Evolutionary conservation across 1,140 invertebrate species (phyloP), one percentile per base, ranked within the genome.

Genomic region (Polypedilum pembai): DNA sequence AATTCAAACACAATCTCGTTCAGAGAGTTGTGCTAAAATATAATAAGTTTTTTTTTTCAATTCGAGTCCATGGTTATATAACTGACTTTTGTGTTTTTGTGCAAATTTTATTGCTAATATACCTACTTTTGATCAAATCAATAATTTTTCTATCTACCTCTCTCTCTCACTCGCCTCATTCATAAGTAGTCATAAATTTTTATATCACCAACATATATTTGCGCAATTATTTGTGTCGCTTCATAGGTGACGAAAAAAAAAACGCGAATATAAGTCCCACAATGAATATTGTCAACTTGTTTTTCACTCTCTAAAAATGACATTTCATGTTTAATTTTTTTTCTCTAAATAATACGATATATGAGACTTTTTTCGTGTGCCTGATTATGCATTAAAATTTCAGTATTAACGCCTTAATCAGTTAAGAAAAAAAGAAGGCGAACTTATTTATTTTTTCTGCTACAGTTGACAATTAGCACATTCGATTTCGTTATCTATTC

Each of bases 261-360:
- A n/a, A 8, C 65, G n/a, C 65, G 17, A 69, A 69, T 69, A 10
- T 69, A 20, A 20, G 7, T 21, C 65, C 65, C 65, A 69, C 65
- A 21, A 69, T 69, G 65, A 21, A 20, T 69, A 21, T 69, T 69
- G 65, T 69, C 65, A 69, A 69, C 65, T 69, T 21, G 65, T 69
- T 69, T 56, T 69, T 69, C 65, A 69, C 24, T 33, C 24, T 33
- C 24, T 33, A 1, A 33, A 33, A 69, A 69, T 69, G 17, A 69
- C 65, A 69, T 69, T n/a, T 18, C 15, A 69, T 69, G 65, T 69
- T 69, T 69, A 3, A 56, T 12, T 56, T n/a, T n/a, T 33, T 33
- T 33, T 33, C 24, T 33, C 24, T 33, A 33, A 33, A 33, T 33
- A n/a, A 33, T 33, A 33, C 24, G 24, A 33, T 33, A 33, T 33